Percentiles rank a stretch among this genome's conserved stretches.
Conservation (phyloP, 2,113 vertebrate genomes). For the Vidua chalybeata region DNA sequence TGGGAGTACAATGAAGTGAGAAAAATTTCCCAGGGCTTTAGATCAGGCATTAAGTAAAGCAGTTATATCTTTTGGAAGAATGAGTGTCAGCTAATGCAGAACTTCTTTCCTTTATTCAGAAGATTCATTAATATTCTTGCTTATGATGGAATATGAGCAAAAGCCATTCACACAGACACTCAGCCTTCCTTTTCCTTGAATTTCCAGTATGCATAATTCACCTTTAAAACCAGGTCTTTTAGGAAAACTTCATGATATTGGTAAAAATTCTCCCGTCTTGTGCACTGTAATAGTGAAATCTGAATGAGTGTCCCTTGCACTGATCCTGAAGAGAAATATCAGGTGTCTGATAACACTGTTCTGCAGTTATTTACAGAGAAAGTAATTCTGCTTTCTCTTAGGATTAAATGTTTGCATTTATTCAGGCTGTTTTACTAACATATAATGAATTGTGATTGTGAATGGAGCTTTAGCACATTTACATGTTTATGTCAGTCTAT, state of each 20-base stretch:
- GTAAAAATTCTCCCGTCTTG: background rate
- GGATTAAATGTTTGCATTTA: background rate
- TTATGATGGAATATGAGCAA: background rate
- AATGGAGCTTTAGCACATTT: background rate
- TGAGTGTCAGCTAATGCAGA: background rate
- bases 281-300: background rate
- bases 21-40: conserved; percentile 32
- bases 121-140: background rate
- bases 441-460: background rate
- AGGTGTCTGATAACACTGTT: background rate
- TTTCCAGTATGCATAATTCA: background rate
- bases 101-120: background rate
- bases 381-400: background rate
- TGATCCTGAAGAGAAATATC: background rate
- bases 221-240: background rate
- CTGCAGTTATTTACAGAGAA: background rate
- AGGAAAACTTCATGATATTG: background rate
- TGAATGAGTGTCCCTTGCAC: background rate
- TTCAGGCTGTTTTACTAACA: background rate
- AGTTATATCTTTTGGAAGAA: conserved; percentile 4
- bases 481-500: background rate
- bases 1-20: conserved; percentile 54
- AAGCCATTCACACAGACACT: background rate
- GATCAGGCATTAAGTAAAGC: conserved; percentile 17
- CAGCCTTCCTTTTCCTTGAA: background rate